A percentile compares a stretch with the other conserved stretches of the same genome.
Conservation (phyloP, 2,113 vertebrate species). For the Tichodroma muraria region DNA sequence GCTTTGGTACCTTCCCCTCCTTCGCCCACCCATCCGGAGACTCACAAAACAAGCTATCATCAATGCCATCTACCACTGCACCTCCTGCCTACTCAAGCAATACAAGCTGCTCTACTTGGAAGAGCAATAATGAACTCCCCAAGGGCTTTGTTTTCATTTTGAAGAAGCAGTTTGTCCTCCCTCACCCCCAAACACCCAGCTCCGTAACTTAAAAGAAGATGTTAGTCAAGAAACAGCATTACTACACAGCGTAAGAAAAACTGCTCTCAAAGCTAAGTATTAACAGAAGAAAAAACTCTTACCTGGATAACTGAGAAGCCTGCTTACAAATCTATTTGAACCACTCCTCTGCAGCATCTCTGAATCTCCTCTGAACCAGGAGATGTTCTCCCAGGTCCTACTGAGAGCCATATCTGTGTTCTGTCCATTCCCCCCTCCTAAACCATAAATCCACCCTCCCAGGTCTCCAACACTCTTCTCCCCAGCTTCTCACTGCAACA, state of each 20-base stretch:
- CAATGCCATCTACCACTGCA: slow-evolving; percentile 41
- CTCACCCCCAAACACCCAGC: slow-evolving; percentile 12
- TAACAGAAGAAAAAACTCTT: not conserved
- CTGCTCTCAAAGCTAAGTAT: not conserved
- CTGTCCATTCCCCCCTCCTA: not conserved
- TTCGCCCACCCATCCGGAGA: slow-evolving; percentile 9
- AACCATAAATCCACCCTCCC: not conserved
- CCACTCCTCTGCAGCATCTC: not conserved
- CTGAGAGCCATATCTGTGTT: not conserved
- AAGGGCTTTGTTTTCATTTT: slow-evolving; percentile 29
- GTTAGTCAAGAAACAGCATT: slow-evolving; percentile 4
- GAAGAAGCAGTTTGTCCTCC: slow-evolving; percentile 22
- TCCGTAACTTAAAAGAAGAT: not conserved
- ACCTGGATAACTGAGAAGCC: not conserved
- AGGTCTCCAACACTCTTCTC: not conserved
- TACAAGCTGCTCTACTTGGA: slow-evolving; percentile 41
- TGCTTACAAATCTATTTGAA: not conserved
- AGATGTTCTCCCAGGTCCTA: not conserved
- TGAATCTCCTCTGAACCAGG: no score
- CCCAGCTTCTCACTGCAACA: not conserved
- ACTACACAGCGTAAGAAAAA: not conserved
- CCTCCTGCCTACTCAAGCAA: slow-evolving; percentile 53
- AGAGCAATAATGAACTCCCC: not conserved
- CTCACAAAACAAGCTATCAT: slow-evolving; percentile 47
- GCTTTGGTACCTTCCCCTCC: not conserved